Conservation (phyloP, 2,888 invertebrate species). For the Seira sanloemensis region DNA sequence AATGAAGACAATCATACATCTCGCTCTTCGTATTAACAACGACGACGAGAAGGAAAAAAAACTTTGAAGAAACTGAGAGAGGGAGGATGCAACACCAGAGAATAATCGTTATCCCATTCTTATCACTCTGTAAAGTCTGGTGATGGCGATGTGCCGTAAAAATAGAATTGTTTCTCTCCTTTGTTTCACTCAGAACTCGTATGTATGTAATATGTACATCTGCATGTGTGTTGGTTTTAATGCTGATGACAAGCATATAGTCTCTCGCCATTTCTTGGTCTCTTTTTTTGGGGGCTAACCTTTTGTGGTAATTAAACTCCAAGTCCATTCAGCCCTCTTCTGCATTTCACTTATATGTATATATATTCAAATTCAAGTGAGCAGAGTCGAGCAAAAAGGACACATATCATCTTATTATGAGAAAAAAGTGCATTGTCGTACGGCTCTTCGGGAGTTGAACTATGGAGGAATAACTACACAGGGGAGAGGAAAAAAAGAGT, state of each 20-base stretch:
- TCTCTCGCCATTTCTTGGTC: not conserved
- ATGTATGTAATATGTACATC: not conserved
- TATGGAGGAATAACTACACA: conserved; percentile 7
- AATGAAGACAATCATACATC: conserved; percentile 17
- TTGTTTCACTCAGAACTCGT: not conserved
- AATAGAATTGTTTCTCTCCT: conserved; percentile 15
- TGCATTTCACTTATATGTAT: conserved; percentile 30
- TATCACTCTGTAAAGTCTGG: conserved; percentile 5
- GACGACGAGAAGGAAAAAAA: conserved; percentile 2
- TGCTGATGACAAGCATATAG: not conserved
- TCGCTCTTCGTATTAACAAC: conserved; percentile 15
- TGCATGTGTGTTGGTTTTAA: not conserved
- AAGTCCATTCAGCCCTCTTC: conserved; percentile 52
- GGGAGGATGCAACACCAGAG: not conserved
- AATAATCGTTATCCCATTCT: conserved; percentile 6
- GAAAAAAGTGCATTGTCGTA: conserved; percentile 36
- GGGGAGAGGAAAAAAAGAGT: conserved; percentile 20
- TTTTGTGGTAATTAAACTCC: conserved; percentile 52
- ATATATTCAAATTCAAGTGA: not conserved
- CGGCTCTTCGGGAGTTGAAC: conserved; percentile 6
- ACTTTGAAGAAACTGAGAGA: not conserved
- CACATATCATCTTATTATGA: conserved; percentile 42
- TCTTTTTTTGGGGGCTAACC: not conserved
- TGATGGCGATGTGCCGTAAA: not conserved
- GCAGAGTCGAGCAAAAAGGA: not conserved